phyloP scores from a whole-genome alignment of 2,797 vertebrate genomes.

The Aulostomus chinensis region DNA sequence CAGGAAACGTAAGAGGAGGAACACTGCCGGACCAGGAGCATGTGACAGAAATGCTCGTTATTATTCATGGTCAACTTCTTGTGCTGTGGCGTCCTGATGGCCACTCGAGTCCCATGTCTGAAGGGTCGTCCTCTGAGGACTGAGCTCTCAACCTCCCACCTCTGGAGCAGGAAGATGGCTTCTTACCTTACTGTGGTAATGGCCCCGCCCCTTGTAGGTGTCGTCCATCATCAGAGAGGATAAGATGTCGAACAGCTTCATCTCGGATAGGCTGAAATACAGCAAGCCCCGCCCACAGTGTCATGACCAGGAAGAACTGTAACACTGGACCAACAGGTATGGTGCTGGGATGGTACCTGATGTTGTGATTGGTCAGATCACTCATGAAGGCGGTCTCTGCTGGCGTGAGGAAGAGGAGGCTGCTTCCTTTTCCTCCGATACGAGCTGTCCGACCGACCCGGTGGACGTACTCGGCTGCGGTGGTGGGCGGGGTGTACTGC shows the following conservation, averaged over 20 bases:
- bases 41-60: no score
- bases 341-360: conserved; percentile 75
- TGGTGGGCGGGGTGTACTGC: conserved; percentile 87
- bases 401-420: conserved; percentile 92
- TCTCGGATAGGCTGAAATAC: conserved; percentile 83
- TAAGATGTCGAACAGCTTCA: conserved; percentile 88
- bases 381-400: conserved; percentile 89
- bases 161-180: no score
- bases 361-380: conserved; percentile 90
- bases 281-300: conserved; percentile 6
- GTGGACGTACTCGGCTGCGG: conserved; percentile 91
- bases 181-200: conserved; percentile 81
- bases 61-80: no score
- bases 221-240: conserved; percentile 82
- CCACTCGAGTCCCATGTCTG: no score
- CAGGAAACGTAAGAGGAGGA: no score
- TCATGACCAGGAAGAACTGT: not conserved
- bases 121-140: no score
- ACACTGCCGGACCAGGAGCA: no score
- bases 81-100: no score
- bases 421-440: conserved; percentile 87
- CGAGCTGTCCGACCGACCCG: conserved; percentile 92
- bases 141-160: no score
- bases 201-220: conserved; percentile 78
- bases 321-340: not conserved